These are phyloP conservation scores for Trididemnum clinides DNA, from an alignment of 23 tunicate genomes.

Conservation along the genomic window DNA sequence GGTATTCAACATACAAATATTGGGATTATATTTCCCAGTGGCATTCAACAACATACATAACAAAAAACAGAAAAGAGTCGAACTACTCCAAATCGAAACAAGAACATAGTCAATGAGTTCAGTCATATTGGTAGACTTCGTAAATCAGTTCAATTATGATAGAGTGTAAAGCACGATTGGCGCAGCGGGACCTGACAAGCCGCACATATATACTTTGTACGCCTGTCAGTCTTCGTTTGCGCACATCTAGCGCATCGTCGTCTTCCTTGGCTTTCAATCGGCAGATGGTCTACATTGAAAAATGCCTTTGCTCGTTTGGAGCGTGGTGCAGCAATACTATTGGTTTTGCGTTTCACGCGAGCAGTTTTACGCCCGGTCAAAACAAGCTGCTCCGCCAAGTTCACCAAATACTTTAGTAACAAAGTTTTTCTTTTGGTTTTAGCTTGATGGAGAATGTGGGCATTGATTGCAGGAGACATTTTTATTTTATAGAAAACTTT, in stretches of 20 bases:
- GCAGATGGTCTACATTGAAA: constrained; percentile 15
- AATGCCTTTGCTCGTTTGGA: neutral
- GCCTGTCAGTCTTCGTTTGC: constrained; percentile 19
- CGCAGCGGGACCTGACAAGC: constrained; percentile 24
- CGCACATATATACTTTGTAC: constrained; percentile 18
- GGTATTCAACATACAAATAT: too few species aligned
- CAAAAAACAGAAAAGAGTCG: too few species aligned
- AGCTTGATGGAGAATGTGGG: neutral
- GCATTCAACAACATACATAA: too few species aligned
- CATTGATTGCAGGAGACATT: constrained; percentile 30
- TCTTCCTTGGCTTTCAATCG: constrained; percentile 17
- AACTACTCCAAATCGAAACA: too few species aligned
- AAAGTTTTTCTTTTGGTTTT: neutral
- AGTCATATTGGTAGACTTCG: neutral
- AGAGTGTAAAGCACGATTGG: constrained; percentile 17
- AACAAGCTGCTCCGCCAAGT: constrained; percentile 30
- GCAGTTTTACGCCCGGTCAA: constrained; percentile 21
- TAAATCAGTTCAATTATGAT: neutral
- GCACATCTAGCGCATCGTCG: constrained; percentile 34
- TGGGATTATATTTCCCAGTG: too few species aligned
- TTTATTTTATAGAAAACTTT: constrained; percentile 19
- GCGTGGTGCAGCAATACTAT: too few species aligned
- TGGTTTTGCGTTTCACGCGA: constrained; percentile 11
- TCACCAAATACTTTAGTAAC: constrained; percentile 17
- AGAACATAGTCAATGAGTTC: neutral